These are phyloP conservation scores for Bergia puertoricense DNA, from an alignment of 92 coral and sea anemone species.

Conservation along the genomic window DNA sequence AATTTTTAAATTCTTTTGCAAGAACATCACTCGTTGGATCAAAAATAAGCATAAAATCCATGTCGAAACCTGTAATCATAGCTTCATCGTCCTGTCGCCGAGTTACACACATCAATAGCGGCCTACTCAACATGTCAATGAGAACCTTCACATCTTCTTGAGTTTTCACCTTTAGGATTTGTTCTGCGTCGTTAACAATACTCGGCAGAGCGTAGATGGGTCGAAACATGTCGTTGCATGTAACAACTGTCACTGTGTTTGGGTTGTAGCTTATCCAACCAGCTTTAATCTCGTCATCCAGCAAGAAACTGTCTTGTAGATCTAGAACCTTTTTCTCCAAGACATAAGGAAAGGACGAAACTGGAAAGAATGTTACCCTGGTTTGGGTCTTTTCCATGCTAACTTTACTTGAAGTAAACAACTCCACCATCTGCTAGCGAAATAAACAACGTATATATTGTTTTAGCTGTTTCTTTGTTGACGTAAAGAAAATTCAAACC, in stretches of 20 bases:
- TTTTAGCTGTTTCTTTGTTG: neutral
- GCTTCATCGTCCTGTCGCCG: conserved; percentile 48
- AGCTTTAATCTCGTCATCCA: conserved; percentile 35
- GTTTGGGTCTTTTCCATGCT: neutral
- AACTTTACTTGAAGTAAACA: neutral
- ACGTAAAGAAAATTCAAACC: too few species aligned
- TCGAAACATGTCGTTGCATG: conserved; percentile 49
- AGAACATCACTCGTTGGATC: neutral
- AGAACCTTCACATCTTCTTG: conserved; percentile 14
- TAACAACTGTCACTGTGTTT: conserved; percentile 34
- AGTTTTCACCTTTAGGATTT: conserved; percentile 35
- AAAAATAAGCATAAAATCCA: conserved; percentile 31
- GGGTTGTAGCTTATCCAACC: conserved; percentile 53
- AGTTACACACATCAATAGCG: conserved; percentile 45
- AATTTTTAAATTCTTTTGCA: conserved; percentile 1
- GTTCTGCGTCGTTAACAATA: conserved; percentile 4
- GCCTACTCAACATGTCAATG: conserved; percentile 28
- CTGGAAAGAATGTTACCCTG: conserved; percentile 36
- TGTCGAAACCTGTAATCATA: conserved; percentile 34
- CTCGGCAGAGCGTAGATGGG: conserved; percentile 28
- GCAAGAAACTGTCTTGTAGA: conserved; percentile 34
- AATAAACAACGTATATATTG: neutral
- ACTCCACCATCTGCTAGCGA: neutral
- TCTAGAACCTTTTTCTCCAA: conserved; percentile 16
- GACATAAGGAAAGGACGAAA: conserved; percentile 40